Evolutionary conservation across 2,888 invertebrate species (phyloP), one percentile per base, ranked within the genome.

Genomic region (Muschampia plurimacula): DNA sequence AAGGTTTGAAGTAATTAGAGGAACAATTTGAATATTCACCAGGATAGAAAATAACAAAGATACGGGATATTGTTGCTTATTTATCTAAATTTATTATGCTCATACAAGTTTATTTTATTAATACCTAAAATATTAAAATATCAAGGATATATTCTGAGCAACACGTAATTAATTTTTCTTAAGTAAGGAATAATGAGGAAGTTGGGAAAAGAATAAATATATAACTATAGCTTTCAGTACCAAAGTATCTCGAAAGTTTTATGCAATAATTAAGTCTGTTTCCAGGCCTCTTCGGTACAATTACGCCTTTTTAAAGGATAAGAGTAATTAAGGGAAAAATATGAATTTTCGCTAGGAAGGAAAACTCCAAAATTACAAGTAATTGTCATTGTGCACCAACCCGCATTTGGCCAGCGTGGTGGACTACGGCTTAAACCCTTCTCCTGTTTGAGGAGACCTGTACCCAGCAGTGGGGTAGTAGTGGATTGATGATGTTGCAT

Each of bases 181-280:
- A 22, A 22, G 22, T 22, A 22, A 0, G 64, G 64, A 15, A n/a
- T 59, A 59, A 59, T 67, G 67, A 60, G 15, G n/a, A 46, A 60
- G 32, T 22, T 68, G 60, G 32, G 68, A 60, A 60, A 22, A 32
- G 22, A 22, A 22, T 22, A 22, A 67, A 46, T 46, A n/a, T 15
- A 67, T 44, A 22, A 59, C 10, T 59, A 59, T 28, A 59, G 41
- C 15, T 10, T 52, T 32, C 22, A 46, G 65, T 9, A 39, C 1
- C 52, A 9, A 65, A 65, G 32, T 49, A 49, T 15, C 66, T 52
- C 6, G 39, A 22, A 39, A 41, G 41, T 59, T 57, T 22, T 22
- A 22, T 22, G 22, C 22, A 22, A 57, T 59, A 67, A 67, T 59
- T 46, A 67, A 65, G 32, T 32, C 46, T 52, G 32, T 36, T 15